A percentile compares a stretch with the other conserved stretches of the same genome.
phyloP scores from a whole-genome alignment of 2,888 invertebrate genomes.

The Ophioninae sp. region DNA sequence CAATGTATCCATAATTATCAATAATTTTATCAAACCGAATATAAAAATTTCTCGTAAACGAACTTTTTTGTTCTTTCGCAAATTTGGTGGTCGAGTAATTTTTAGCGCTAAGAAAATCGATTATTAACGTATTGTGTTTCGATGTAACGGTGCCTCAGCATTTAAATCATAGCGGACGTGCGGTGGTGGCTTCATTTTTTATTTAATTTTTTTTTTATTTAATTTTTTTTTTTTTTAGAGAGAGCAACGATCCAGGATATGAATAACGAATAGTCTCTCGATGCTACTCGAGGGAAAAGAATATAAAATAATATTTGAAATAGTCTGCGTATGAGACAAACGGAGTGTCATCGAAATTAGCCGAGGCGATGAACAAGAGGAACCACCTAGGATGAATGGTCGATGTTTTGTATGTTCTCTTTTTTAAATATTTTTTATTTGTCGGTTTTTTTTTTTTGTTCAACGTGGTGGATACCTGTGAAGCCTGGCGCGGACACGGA shows the following conservation, averaged over 20 bases:
- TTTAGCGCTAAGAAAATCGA: not conserved
- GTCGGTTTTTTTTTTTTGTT: constrained; percentile 75
- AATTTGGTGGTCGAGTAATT: not conserved
- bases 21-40: not conserved
- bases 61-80: not conserved
- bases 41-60: too few relatives aligned
- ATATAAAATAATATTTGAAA: constrained; percentile 33
- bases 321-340: constrained; percentile 32
- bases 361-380: constrained; percentile 71
- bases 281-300: constrained; percentile 37
- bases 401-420: constrained; percentile 39
- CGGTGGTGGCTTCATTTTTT: constrained; percentile 39
- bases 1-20: not conserved
- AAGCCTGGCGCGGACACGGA: constrained; percentile 81
- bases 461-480: constrained; percentile 82
- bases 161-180: constrained; percentile 59
- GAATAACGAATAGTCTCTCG: constrained; percentile 40
- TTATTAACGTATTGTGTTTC: not conserved
- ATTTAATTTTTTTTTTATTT: constrained; percentile 7
- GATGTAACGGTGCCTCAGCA: constrained; percentile 55
- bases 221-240: not conserved
- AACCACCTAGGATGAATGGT: constrained; percentile 71
- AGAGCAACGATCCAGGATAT: constrained; percentile 47
- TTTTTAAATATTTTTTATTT: constrained; percentile 50
- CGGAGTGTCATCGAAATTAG: constrained; percentile 50